phyloP scores from a whole-genome alignment of 1,140 invertebrate species.

The Leptoteleia sp. region DNA sequence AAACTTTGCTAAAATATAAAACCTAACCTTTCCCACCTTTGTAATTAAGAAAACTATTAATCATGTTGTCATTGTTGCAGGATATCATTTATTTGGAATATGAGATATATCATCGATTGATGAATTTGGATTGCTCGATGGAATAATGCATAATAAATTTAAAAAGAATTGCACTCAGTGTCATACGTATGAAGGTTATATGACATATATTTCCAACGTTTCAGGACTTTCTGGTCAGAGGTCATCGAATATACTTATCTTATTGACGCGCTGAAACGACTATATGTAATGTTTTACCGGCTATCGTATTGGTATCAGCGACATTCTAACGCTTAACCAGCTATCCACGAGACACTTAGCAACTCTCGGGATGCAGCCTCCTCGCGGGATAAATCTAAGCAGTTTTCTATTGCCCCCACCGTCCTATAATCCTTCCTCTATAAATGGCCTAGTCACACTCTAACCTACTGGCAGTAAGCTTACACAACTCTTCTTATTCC shows the following conservation, averaged over 20 bases:
- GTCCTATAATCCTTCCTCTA: conserved; percentile 79
- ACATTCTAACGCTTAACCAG: conserved; percentile 15
- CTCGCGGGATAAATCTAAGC: conserved; percentile 53
- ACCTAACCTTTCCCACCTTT: no score
- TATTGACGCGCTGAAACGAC: background rate
- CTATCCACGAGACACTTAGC: conserved; percentile 20
- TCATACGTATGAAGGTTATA: no score
- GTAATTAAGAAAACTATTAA: no score
- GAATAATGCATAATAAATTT: no score
- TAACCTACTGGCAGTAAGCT: conserved; percentile 76
- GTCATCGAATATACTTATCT: conserved; percentile 13
- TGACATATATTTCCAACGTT: no score
- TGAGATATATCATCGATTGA: no score
- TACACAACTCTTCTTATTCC: conserved; percentile 67
- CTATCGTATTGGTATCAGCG: conserved; percentile 43
- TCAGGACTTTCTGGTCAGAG: background rate
- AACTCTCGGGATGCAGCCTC: conserved; percentile 34
- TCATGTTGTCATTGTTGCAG: no score
- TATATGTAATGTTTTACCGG: conserved; percentile 2
- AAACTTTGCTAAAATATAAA: no score
- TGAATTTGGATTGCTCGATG: no score
- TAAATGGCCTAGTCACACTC: conserved; percentile 80
- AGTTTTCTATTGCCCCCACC: conserved; percentile 74
- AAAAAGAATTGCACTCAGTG: no score
- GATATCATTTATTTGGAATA: no score